phyloP scores from a whole-genome alignment of 2,888 invertebrate species.

The Deilephila porcellus region DNA sequence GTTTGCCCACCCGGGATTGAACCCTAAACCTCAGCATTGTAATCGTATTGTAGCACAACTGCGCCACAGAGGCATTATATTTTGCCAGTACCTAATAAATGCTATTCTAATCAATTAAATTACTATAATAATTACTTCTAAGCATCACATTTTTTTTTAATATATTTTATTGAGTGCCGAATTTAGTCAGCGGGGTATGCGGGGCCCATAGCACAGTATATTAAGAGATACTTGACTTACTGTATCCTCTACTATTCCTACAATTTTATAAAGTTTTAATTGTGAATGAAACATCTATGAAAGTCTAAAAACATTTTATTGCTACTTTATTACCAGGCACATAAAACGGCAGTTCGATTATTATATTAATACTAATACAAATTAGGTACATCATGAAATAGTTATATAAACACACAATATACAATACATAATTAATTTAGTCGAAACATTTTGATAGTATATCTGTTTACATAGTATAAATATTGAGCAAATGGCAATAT shows the following conservation, averaged over 20 bases:
- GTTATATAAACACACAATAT: neutral
- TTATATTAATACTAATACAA: neutral
- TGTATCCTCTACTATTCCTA: neutral
- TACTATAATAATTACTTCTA: too few relatives aligned
- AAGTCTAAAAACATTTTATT: slow-evolving; percentile 16
- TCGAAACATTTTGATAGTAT: neutral
- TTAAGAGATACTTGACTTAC: too few relatives aligned
- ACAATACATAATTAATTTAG: neutral
- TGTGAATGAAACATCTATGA: neutral
- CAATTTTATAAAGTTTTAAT: neutral
- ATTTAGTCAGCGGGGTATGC: too few relatives aligned
- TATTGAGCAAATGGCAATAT: slow-evolving; percentile 10
- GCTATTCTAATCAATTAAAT: too few relatives aligned
- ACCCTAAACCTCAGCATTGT: too few relatives aligned
- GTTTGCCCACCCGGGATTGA: too few relatives aligned
- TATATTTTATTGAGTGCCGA: too few relatives aligned
- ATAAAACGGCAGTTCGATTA: slow-evolving; percentile 19
- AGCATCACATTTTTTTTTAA: too few relatives aligned
- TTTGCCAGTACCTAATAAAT: too few relatives aligned
- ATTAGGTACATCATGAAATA: neutral
- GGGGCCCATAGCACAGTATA: too few relatives aligned
- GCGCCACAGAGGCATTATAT: too few relatives aligned
- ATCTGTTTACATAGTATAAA: neutral
- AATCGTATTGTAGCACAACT: too few relatives aligned
- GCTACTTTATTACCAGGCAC: slow-evolving; percentile 6